Conservation (phyloP, 2,113 vertebrate genomes). For the Halichoeres trimaculatus region DNA sequence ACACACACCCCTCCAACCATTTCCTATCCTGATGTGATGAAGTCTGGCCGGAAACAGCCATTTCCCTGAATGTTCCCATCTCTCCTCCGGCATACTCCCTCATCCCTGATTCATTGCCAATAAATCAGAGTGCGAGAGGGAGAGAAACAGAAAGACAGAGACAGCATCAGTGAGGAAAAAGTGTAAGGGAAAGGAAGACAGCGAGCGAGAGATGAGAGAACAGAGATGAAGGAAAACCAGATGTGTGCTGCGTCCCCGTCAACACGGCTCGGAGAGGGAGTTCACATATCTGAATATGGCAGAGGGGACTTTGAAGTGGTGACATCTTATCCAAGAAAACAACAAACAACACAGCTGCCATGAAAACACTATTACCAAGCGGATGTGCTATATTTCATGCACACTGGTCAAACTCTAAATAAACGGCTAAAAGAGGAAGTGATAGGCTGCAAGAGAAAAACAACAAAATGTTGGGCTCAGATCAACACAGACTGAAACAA, state of each 20-base stretch:
- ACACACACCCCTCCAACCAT: constrained; percentile 58
- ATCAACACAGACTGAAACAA: constrained; percentile 48
- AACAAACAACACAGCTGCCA: constrained; percentile 26
- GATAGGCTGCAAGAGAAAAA: background rate
- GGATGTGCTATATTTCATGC: constrained; percentile 42
- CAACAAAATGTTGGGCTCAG: background rate
- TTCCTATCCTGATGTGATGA: constrained; percentile 77
- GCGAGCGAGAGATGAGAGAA: constrained; percentile 39
- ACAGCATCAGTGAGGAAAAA: constrained; percentile 8
- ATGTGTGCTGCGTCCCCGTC: constrained; percentile 48
- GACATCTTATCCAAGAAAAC: constrained; percentile 33
- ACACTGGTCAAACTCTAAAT: constrained; percentile 36
- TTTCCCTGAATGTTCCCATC: constrained; percentile 78
- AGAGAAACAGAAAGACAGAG: constrained; percentile 42
- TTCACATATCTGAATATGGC: constrained; percentile 29
- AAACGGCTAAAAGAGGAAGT: constrained; percentile 13
- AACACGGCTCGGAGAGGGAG: constrained; percentile 26
- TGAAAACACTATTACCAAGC: constrained; percentile 29
- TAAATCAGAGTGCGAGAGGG: constrained; percentile 68
- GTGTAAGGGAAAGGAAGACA: constrained; percentile 20
- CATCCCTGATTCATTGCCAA: constrained; percentile 78
- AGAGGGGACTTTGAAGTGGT: constrained; percentile 10
- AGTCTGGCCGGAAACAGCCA: constrained; percentile 79
- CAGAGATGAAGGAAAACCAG: constrained; percentile 58
- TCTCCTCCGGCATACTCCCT: constrained; percentile 71